These are phyloP conservation scores for Corythaeola cristata DNA, from an alignment of 2,113 vertebrate genomes.

Conservation along the genomic window DNA sequence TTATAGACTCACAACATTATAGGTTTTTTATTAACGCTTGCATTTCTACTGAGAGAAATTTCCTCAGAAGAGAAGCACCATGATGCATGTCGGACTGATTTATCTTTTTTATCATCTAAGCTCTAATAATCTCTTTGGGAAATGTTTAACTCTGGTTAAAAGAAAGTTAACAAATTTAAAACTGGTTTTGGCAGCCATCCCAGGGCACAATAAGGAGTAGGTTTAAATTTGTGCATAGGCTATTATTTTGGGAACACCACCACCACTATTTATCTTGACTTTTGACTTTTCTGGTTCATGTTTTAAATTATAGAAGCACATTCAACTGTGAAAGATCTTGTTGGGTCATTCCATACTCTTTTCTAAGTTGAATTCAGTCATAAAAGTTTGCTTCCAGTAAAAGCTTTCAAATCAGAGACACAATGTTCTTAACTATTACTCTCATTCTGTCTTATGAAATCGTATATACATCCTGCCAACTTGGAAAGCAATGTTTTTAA, in stretches of 20 bases:
- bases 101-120: background rate
- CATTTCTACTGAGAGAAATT: background rate
- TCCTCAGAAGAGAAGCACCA: background rate
- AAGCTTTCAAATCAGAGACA: background rate
- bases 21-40: background rate
- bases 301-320: background rate
- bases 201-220: background rate
- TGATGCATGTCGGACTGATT: background rate
- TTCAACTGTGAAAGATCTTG: background rate
- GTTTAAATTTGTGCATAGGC: background rate
- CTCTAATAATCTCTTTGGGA: background rate
- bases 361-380: background rate
- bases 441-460: background rate
- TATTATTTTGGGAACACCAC: background rate
- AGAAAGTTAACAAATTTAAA: background rate
- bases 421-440: background rate
- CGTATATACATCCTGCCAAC: background rate
- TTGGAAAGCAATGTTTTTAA: background rate
- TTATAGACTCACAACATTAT: background rate
- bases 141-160: background rate
- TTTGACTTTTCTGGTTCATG: background rate
- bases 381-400: background rate
- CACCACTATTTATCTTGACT: background rate
- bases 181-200: background rate
- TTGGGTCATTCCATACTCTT: background rate